phyloP scores from a whole-genome alignment of 2,888 invertebrate genomes.

The Plusia festucae region DNA sequence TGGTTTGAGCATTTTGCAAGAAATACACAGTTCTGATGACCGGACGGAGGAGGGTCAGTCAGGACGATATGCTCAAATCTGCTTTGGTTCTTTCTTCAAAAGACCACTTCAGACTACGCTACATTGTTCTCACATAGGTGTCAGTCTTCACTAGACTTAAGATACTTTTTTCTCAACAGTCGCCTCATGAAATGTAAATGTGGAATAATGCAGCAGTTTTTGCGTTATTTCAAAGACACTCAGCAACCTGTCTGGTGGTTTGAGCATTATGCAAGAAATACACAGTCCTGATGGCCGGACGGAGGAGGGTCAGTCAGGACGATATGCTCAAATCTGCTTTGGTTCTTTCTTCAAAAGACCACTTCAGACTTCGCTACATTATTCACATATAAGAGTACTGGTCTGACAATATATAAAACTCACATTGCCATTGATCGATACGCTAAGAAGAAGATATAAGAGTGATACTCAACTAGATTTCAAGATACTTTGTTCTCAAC shows the following conservation, averaged over 20 bases:
- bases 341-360: not conserved
- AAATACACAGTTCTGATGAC: not conserved
- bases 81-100: not conserved
- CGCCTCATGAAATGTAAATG: not conserved
- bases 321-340: not conserved
- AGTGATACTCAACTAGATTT: not conserved
- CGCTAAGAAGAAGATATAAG: too few relatives aligned
- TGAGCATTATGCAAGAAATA: not conserved
- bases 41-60: not conserved
- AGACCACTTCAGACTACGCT: not conserved
- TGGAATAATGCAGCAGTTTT: not conserved
- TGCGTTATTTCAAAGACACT: not conserved
- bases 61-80: not conserved
- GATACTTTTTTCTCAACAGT: not conserved
- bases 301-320: not conserved
- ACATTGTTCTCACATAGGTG: not conserved
- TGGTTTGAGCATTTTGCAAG: not conserved
- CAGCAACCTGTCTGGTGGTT: not conserved
- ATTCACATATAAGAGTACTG: too few relatives aligned
- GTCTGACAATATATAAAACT: too few relatives aligned
- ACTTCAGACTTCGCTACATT: not conserved
- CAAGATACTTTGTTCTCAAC: too few relatives aligned
- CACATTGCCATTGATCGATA: too few relatives aligned
- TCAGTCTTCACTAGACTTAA: not conserved
- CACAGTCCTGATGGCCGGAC: not conserved